Evolutionary conservation across 2,888 invertebrate genomes (phyloP).

Genomic region (Tinea pellionella): DNA sequence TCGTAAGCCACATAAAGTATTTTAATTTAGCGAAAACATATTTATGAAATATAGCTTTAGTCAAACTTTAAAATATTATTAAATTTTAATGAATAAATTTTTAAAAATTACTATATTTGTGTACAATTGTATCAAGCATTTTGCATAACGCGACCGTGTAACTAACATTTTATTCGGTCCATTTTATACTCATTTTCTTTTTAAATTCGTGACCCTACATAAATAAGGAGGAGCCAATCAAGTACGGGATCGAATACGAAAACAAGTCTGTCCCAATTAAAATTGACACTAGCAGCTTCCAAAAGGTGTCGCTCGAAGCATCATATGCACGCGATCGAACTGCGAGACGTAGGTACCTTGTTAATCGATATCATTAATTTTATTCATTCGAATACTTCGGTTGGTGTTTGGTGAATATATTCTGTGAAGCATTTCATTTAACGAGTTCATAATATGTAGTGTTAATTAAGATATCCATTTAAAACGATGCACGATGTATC

Average conservation of each 20-base stretch:
- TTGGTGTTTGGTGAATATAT: constrained; percentile 1
- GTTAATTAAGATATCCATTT: constrained; percentile 9
- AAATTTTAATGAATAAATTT: no score
- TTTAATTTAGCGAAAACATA: no score
- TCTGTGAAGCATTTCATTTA: constrained; percentile 7
- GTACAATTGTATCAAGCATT: background rate
- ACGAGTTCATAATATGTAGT: constrained; percentile 9
- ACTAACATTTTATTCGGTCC: background rate
- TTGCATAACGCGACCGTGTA: background rate
- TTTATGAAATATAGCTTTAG: no score
- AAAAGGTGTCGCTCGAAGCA: constrained; percentile 45
- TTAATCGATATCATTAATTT: constrained; percentile 64
- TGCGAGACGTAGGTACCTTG: constrained; percentile 38
- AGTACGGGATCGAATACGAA: constrained; percentile 33
- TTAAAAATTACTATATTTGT: no score
- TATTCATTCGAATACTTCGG: constrained; percentile 40
- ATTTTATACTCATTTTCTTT: constrained; percentile 1
- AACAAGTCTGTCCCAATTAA: constrained; percentile 58
- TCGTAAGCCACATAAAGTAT: no score
- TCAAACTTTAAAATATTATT: no score
- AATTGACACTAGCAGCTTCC: constrained; percentile 58
- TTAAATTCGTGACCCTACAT: constrained; percentile 48
- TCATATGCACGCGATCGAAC: constrained; percentile 56
- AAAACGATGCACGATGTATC: background rate
- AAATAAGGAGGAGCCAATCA: constrained; percentile 52